phyloP scores from a whole-genome alignment of 2,113 vertebrate species.

The Gila orcuttii region DNA sequence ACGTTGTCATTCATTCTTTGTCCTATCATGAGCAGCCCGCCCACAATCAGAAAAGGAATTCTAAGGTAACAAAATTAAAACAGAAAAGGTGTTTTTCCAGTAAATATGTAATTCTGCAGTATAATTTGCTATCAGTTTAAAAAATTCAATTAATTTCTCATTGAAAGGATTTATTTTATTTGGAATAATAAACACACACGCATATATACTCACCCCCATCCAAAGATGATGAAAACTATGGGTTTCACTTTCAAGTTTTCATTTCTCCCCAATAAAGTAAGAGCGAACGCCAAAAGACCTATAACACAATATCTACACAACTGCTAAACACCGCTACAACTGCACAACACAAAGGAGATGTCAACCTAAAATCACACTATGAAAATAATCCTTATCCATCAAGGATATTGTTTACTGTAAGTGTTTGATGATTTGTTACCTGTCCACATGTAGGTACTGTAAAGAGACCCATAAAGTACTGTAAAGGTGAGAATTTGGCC shows the following conservation, averaged over 20 bases:
- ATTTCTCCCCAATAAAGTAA: conserved; percentile 87
- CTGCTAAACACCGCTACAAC: conserved; percentile 43
- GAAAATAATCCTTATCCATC: background rate
- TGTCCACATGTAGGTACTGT: conserved; percentile 96
- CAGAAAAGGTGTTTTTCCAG: background rate
- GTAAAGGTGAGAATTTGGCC: conserved; percentile 88
- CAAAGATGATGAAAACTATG: conserved; percentile 84
- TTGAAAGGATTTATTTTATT: background rate
- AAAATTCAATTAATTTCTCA: too few species aligned
- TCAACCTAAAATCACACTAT: background rate
- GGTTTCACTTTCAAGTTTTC: conserved; percentile 85
- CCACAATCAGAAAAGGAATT: conserved; percentile 85
- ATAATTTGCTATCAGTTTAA: background rate
- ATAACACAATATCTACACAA: conserved; percentile 50
- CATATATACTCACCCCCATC: conserved; percentile 89
- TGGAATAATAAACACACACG: background rate
- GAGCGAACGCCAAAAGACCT: conserved; percentile 91
- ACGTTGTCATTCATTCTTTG: conserved; percentile 75
- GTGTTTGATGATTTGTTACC: conserved; percentile 72
- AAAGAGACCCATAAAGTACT: conserved; percentile 91
- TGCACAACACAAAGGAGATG: conserved; percentile 11
- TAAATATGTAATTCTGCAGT: background rate
- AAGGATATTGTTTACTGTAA: background rate
- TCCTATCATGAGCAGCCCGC: conserved; percentile 84
- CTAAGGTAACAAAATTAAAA: conserved; percentile 64